A percentile compares a stretch with the other conserved stretches of the same genome.
Evolutionary conservation across 2,113 vertebrate species (phyloP).

Genomic region (Tiliqua scincoides): DNA sequence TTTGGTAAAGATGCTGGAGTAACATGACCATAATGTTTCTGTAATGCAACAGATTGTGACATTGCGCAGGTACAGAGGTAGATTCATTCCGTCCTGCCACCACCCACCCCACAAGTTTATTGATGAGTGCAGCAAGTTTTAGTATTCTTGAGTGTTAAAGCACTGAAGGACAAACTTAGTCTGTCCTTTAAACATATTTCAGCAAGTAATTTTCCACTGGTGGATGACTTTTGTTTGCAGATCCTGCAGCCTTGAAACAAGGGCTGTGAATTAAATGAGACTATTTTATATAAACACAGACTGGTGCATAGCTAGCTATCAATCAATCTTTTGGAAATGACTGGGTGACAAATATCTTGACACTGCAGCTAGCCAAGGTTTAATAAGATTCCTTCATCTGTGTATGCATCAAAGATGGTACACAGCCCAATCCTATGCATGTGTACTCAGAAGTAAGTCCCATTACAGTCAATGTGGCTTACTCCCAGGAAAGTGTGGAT

Average conservation of each 20-base stretch:
- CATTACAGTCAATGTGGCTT: too few relatives aligned
- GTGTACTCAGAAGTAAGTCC: too few relatives aligned
- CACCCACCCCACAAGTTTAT: not conserved
- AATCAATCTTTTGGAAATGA: not conserved
- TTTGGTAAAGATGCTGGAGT: too few relatives aligned
- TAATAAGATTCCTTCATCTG: not conserved
- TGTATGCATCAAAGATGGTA: not conserved
- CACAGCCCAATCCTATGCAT: too few relatives aligned
- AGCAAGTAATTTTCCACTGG: not conserved
- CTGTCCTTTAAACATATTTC: not conserved
- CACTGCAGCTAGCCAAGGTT: not conserved
- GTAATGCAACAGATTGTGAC: not conserved
- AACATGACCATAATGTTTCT: not conserved
- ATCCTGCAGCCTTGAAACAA: not conserved
- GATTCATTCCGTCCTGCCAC: not conserved
- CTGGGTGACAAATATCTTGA: not conserved
- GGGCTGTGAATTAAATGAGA: not conserved
- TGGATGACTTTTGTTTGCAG: conserved; percentile 1
- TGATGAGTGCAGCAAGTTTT: not conserved
- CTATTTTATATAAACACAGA: not conserved
- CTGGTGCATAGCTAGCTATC: not conserved
- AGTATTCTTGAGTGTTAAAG: not conserved
- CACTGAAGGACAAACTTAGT: not conserved
- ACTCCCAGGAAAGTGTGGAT: too few relatives aligned
- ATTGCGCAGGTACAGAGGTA: not conserved